A percentile compares a stretch with the other conserved stretches of the same genome.
These are phyloP conservation scores for Mesembrinibis cayennensis DNA, from an alignment of 2,113 vertebrate species.

Conservation along the genomic window DNA sequence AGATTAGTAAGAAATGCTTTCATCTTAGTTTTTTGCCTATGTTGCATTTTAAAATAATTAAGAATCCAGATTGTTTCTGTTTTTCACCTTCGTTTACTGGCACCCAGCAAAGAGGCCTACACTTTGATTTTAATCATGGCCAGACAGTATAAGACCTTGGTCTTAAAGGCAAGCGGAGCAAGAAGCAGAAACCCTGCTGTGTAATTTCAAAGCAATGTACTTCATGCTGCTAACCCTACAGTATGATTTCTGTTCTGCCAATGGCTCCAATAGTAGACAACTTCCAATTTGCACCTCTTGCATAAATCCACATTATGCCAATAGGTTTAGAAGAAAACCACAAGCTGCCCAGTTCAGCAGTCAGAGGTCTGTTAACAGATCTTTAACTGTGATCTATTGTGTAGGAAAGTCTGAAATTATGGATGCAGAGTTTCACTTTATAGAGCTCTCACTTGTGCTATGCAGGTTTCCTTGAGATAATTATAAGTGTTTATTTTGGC, in stretches of 20 bases:
- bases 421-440: conserved; percentile 69
- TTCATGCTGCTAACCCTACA: conserved; percentile 78
- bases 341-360: conserved; percentile 70
- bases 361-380: conserved; percentile 83
- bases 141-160: conserved; percentile 73
- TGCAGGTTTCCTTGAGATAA: conserved; percentile 74
- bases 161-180: conserved; percentile 62
- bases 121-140: conserved; percentile 82
- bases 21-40: conserved; percentile 72
- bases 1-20: conserved; percentile 78
- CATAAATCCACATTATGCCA: conserved; percentile 81
- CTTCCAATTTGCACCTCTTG: conserved; percentile 82
- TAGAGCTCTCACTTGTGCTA: conserved; percentile 61
- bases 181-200: conserved; percentile 71
- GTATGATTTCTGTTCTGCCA: conserved; percentile 77
- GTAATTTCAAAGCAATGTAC: conserved; percentile 83
- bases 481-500: conserved; percentile 85
- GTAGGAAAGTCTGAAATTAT: conserved; percentile 68
- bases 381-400: conserved; percentile 79
- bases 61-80: conserved; percentile 78
- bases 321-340: conserved; percentile 75
- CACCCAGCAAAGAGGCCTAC: conserved; percentile 75
- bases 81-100: conserved; percentile 80
- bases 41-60: conserved; percentile 78
- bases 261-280: conserved; percentile 68